Base-by-base conservation (phyloP, 2,888 invertebrate genomes). In the Macaria notata region DNA sequence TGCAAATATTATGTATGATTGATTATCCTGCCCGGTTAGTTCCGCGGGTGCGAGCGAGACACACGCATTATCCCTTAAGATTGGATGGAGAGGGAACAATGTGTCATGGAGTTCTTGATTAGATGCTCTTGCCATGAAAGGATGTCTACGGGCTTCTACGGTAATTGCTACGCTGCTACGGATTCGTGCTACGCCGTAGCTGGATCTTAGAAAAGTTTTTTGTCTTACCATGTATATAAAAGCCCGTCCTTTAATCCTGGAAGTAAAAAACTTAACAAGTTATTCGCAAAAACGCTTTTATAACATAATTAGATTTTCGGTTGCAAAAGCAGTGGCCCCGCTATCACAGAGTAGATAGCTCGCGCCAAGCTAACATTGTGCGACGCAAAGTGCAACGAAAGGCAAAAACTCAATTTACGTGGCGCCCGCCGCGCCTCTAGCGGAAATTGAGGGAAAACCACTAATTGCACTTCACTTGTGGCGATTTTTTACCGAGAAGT, bases 1-100 rank as follows among this genome's bases (percentile, higher is more conserved):
- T 62, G 64, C 64, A 61, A 66, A 66, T 63, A 61, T 66, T 64
- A 64, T 66, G 63, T 63, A 33, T 62, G 66, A 66, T 66, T 64
- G 66, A 66, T 66, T 66, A 66, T 50, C 54, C 56, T 60, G 39
- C 39, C 33, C 29, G 47, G 29, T 47, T 33, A 36, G 53, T 59
- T 48, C 59, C 41, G 43, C 43, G 4, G 6, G 46, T n/a, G 29
- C 5, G 44, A 44, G 36, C 45, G 54, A 58, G 46, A 57, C 42
- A 29, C 31, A 38, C 33, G 30, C 29, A 38, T 38, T 44, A 44
- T 38, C 44, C 44, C 43, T 49, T 19, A 42, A 42, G 36, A 6
- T 44, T 44, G 36, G 50, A 44, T 6, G 43, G 50, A 38, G 50
- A 50, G 4, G 41, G 19, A 44, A 50, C 30, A 44, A 36, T 31